These are phyloP conservation scores for Melanotaenia maccullochi DNA, from an alignment of 2,797 vertebrate genomes.

Conservation along the genomic window DNA sequence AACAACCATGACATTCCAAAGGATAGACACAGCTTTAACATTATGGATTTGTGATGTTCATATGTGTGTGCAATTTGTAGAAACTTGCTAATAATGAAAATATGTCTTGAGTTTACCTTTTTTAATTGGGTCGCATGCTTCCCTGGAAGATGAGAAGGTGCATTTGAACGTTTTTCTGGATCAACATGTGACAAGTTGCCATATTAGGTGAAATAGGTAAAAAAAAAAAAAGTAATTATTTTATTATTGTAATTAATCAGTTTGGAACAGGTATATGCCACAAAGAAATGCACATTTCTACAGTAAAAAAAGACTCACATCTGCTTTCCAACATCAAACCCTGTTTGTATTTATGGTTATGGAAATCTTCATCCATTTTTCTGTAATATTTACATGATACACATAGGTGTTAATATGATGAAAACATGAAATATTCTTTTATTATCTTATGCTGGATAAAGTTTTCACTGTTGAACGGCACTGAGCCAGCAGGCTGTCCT, in stretches of 20 bases:
- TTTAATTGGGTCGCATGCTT: constrained; percentile 53
- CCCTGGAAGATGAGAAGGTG: constrained; percentile 15
- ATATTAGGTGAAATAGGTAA: constrained; percentile 14
- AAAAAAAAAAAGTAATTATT: constrained; percentile 35
- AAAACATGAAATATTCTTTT: constrained; percentile 21
- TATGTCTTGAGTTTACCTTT: constrained; percentile 48
- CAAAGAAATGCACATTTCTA: constrained; percentile 11
- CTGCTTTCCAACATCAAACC: constrained; percentile 7
- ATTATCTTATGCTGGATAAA: constrained; percentile 13
- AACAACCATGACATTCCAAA: constrained; percentile 69
- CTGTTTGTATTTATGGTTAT: not conserved
- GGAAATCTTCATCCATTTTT: constrained; percentile 19
- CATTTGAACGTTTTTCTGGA: constrained; percentile 19
- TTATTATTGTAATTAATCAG: constrained; percentile 24
- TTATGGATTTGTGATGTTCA: constrained; percentile 63
- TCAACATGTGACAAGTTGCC: not conserved
- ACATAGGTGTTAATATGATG: constrained; percentile 23
- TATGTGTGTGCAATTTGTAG: constrained; percentile 63
- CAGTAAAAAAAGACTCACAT: constrained; percentile 15
- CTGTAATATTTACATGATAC: constrained; percentile 37
- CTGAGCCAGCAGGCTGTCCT: constrained; percentile 65
- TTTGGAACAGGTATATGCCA: constrained; percentile 33
- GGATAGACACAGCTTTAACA: constrained; percentile 28
- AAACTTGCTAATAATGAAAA: constrained; percentile 65
- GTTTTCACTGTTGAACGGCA: constrained; percentile 41